A percentile compares a stretch with the other conserved stretches of the same genome.
phyloP scores from a whole-genome alignment of 2,888 invertebrate genomes.

The Glaucopsyche alexis region DNA sequence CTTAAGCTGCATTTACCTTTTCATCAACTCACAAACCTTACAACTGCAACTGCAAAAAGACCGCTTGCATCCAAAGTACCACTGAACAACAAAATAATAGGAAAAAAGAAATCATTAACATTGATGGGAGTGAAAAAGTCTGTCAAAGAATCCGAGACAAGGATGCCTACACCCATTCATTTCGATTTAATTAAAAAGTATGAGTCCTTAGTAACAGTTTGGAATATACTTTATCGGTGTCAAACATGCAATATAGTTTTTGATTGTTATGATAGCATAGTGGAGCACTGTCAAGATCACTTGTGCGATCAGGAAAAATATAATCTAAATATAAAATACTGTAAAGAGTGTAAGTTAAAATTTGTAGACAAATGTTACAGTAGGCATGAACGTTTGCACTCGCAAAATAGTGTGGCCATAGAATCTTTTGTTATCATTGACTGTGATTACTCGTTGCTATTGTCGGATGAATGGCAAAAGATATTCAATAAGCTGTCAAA shows the following conservation, averaged over 20 bases:
- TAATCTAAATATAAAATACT: constrained; percentile 42
- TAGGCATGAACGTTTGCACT: constrained; percentile 44
- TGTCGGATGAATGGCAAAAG: constrained; percentile 48
- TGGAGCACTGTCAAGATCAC: constrained; percentile 42
- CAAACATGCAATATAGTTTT: constrained; percentile 47
- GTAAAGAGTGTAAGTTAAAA: constrained; percentile 50
- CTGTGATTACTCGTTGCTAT: constrained; percentile 47
- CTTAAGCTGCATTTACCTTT: constrained; percentile 47
- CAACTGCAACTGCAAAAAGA: background rate
- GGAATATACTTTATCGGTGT: constrained; percentile 58
- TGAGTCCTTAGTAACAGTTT: constrained; percentile 47
- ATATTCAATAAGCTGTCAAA: constrained; percentile 47
- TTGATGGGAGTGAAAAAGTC: background rate
- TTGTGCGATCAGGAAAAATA: constrained; percentile 43
- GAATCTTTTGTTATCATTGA: constrained; percentile 48
- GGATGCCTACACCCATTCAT: constrained; percentile 38
- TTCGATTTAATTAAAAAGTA: constrained; percentile 53
- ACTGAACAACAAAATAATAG: background rate
- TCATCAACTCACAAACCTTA: constrained; percentile 42
- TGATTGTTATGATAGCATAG: constrained; percentile 52
- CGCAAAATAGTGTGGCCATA: constrained; percentile 32
- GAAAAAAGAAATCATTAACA: background rate
- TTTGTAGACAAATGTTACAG: constrained; percentile 48
- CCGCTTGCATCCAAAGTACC: background rate
- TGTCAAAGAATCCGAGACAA: background rate